Evolutionary conservation across 2,888 invertebrate genomes (phyloP), one percentile per base, ranked within the genome.

Genomic region (Thecophora atra): DNA sequence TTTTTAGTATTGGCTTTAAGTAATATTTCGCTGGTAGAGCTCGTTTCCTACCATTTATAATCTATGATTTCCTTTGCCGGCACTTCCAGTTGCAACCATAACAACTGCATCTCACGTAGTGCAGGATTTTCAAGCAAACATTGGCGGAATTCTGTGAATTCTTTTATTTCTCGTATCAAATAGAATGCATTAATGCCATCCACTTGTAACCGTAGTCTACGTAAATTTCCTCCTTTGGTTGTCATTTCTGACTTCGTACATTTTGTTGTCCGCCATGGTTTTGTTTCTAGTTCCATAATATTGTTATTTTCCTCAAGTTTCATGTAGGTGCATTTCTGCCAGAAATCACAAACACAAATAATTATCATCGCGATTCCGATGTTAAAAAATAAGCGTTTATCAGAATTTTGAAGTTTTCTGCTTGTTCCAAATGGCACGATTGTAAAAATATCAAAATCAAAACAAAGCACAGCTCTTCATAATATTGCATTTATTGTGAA

Each of bases 31-130:
- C 1, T 11, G 2, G 37, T 37, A 7, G 8, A 24, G 24, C 4
- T 28, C 8, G 19, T 58, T 26, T 81, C 87, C 88, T 87, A 92
- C 93, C 92, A 93, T 72, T 88, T 89, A 84, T 91, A 91, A 83
- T 93, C 93, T 76, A 93, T 88, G 62, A 91, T 88, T 81, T 93
- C 90, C 73, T 85, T 87, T 74, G 88, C 87, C 1, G 92, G 91
- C 17, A 88, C 89, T 72, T 88, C 84, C 56, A 93, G 81, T 76
- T 88, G 88, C 64, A 92, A 63, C 77, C 82, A 76, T n/a, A 85
- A 54, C 15, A 82, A 54, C 26, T 80, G 74, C 13, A 80, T 77
- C 0, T 78, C 78, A 26, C 78, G 74, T 0, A 74, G 28, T 11
- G 37, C 44, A 8, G 74, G 76, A 60, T 78, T 73, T 26, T 64